A percentile compares a stretch with the other conserved stretches of the same genome.
These are phyloP conservation scores for Uropetala carovei DNA, from an alignment of 2,888 invertebrate genomes.

Conservation along the genomic window DNA sequence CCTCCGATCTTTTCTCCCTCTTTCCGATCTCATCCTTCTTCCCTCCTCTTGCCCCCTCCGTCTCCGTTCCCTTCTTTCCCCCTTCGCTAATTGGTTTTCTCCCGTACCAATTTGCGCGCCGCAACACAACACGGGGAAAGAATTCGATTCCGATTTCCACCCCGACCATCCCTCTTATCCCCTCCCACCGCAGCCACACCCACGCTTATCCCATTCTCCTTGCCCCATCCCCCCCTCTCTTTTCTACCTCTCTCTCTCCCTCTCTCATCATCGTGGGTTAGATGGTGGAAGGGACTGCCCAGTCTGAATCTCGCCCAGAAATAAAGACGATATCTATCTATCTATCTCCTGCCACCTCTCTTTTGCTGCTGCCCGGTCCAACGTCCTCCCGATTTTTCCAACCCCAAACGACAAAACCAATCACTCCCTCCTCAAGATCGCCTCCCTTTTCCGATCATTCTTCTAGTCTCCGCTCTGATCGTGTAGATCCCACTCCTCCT, in stretches of 20 bases:
- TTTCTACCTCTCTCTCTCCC: background rate
- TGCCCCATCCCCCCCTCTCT: background rate
- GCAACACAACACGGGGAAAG: conserved; percentile 18
- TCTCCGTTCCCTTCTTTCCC: background rate
- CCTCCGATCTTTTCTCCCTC: background rate
- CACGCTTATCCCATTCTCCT: background rate
- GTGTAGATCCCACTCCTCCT: background rate
- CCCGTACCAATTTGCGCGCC: conserved; percentile 27
- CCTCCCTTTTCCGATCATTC: background rate
- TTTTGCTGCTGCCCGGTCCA: no score
- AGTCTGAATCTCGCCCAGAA: no score
- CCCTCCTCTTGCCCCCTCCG: background rate
- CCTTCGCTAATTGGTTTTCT: conserved; percentile 48
- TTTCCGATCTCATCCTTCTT: background rate
- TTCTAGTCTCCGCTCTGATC: background rate
- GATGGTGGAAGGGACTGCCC: no score
- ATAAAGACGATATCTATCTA: no score
- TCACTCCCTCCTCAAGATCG: background rate
- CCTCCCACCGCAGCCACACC: no score
- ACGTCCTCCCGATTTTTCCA: no score
- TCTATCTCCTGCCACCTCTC: no score
- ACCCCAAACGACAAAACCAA: background rate
- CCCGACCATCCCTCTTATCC: background rate
- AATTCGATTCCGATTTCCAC: conserved; percentile 36
- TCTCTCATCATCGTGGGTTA: background rate